A percentile compares a stretch with the other conserved stretches of the same genome.
Conservation (phyloP, 1,140 invertebrate species). For the Lasioglossum baleicum region DNA sequence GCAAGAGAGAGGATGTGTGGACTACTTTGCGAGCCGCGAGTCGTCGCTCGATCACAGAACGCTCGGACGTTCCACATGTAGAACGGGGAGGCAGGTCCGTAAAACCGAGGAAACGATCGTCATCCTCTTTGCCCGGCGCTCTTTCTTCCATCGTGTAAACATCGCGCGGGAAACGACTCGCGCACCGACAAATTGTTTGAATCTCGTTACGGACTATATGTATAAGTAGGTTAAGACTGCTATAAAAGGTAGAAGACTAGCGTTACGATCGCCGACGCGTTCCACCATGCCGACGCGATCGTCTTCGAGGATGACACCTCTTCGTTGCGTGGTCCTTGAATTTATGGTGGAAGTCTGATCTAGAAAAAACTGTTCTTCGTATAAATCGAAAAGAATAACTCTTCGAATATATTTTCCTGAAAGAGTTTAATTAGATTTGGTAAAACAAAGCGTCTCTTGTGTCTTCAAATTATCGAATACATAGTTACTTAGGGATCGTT, state of each 20-base stretch:
- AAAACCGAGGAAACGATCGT: constrained; percentile 50
- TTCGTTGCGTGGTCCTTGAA: too few relatives aligned
- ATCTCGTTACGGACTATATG: neutral
- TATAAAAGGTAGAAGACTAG: constrained; percentile 19
- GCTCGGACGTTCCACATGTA: constrained; percentile 59
- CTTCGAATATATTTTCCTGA: too few relatives aligned
- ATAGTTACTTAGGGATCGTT: too few relatives aligned
- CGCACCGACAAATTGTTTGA: constrained; percentile 23
- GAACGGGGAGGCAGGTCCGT: constrained; percentile 45
- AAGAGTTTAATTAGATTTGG: too few relatives aligned
- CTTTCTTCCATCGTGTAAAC: constrained; percentile 6
- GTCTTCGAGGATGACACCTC: too few relatives aligned
- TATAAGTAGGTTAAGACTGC: constrained; percentile 34
- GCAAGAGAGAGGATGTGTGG: constrained; percentile 74
- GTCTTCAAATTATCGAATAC: too few relatives aligned
- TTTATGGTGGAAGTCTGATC: too few relatives aligned
- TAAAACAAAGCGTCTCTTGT: too few relatives aligned
- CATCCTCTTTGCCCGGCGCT: constrained; percentile 21
- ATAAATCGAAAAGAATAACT: too few relatives aligned
- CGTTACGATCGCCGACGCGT: neutral
- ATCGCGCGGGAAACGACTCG: neutral
- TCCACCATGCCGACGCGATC: too few relatives aligned
- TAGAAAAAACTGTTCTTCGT: too few relatives aligned
- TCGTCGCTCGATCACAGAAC: constrained; percentile 44
- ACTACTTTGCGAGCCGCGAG: constrained; percentile 69